Evolutionary conservation across 2,113 vertebrate genomes (phyloP), one percentile per base, ranked within the genome.

Genomic region (Pipra filicauda): DNA sequence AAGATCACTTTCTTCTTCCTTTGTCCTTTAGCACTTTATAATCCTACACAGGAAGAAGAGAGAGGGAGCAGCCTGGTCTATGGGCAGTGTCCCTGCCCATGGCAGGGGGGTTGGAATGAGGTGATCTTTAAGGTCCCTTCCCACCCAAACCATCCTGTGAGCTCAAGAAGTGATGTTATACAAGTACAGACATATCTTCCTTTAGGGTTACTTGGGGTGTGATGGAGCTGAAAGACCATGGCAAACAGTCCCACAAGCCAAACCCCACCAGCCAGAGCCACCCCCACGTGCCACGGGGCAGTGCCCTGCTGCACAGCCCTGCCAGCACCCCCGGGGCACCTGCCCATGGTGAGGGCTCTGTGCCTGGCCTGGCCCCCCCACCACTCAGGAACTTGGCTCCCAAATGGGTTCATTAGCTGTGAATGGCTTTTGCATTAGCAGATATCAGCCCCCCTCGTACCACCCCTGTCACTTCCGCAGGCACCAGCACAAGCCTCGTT

Each of bases 361-460:
- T 15, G 46, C 52, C 87, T 15, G 65, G 58, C 82, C 12, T 37
- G 88, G 51, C 76, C 44, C 67, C 3, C 2, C 71, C 13, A 2
- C 46, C 88, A 11, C 88, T 46, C 94, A 57, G 95, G 90, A 91
- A 85, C 86, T 87, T 39, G 28, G 95, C 96, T 95, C 90, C 89
- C 94, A 85, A 55, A 48, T 85, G 75, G 21, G 90, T 88, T 91
- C 95, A 78, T 96, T 94, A 87, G 72, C 80, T 20, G 88, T 4
- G 74, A 97, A 92, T 92, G 97, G 95, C 64, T 94, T 96, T 96
- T 79, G 88, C 97, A 96, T 93, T 39, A 94, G 95, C 85, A 93
- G 97, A 95, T 54, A 88, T 54, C 69, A 55, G 74, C 73, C 73
- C 76, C 48, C 94, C 64, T 4, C 17, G 81, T 83, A 87, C 95